Evolutionary conservation across 2,113 vertebrate species (phyloP), one percentile per base, ranked within the genome.

Genomic region (Hypocryptadius cinnamomeus): DNA sequence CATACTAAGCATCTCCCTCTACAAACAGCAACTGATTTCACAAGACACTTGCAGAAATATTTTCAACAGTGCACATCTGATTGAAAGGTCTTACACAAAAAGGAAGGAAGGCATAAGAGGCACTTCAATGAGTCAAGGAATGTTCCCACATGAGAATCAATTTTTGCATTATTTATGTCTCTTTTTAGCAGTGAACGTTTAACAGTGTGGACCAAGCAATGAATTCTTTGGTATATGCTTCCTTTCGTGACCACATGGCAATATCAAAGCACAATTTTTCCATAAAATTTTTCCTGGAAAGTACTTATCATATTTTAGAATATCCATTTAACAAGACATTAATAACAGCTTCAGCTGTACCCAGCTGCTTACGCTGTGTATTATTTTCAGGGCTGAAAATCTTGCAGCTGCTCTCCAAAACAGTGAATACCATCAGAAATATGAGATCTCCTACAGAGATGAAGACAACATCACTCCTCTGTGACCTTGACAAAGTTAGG

Each of bases 131-230:
- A 87, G 44, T 69, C n/a, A 72, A 89, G 37, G 59, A 81, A 76
- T 0, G 1, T 64, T 93, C 44, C 65, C 51, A 68, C 6, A 79
- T 70, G 42, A 90, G 24, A 83, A 45, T 74, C 7, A 71, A 78
- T 86, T 95, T 80, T 80, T 86, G 66, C 64, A 74, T 84, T 96
- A 92, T 84, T 92, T 92, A 84, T 86, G 31, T 74, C 14, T 85
- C 53, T 60, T 79, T 92, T 87, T 63, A 92, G 48, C 31, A 69
- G 40, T 71, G 73, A 89, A 88, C 5, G 0, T 59, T 71, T 88
- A 68, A 88, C 44, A 33, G 20, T 14, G 12, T 22, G 39, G 60
- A 93, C 37, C 48, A 92, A 91, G 24, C 12, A 84, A 74, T 60
- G n/a, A 83, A 71, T 93, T 90, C 53, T 81, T 79, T 48, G 25